Evolutionary conservation across 2,113 vertebrate species (phyloP), one percentile per base, ranked within the genome.

Genomic region (Pardalotus punctatus): DNA sequence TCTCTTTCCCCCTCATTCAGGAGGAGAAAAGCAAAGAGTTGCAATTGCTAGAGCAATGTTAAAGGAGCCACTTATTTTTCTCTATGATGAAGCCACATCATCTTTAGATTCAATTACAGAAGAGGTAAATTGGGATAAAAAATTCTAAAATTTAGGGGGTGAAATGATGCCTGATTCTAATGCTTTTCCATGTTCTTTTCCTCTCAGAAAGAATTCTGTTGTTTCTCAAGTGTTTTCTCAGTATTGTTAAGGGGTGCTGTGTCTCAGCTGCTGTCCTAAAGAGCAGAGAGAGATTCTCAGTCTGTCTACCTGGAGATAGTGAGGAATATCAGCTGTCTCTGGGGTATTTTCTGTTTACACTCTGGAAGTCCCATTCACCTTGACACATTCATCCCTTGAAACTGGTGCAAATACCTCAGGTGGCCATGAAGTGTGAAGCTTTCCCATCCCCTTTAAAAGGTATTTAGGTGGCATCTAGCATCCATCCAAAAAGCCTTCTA

Each of bases 101-200:
- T 99, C 99, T 79, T 98, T 99, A 84, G 99, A 99, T 98, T 99
- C 99, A 11, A 99, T 99, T 97, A 99, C 99, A 43, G 99, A 99
- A 98, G 99, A 99, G 99, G 99, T 99, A 97, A 97, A 92, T 76
- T 28, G 64, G 19, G 43, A 57, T 93, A 27, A 95, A 77, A 65
- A 79, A 69, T 21, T 62, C 25, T 4, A 60, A 88, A 88, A 24
- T 45, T 53, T 5, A 35, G 42, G 7, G 40, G 38, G 5, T 90
- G 31, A 29, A 25, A 21, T 62, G 27, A 17, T 83, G 25, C 53
- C 69, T 64, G 45, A 62, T 77, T 76, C 62, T 77, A n/a, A 15
- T 80, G 42, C 36, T 70, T 92, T 86, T 29, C 18, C n/a, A n/a
- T 56, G 27, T 76, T 77, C 14, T 62, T 86, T 85, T 74, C 31